Evolutionary conservation across 1,140 invertebrate species (phyloP), one percentile per base, ranked within the genome.

Genomic region (Drosophila chauvacae): DNA sequence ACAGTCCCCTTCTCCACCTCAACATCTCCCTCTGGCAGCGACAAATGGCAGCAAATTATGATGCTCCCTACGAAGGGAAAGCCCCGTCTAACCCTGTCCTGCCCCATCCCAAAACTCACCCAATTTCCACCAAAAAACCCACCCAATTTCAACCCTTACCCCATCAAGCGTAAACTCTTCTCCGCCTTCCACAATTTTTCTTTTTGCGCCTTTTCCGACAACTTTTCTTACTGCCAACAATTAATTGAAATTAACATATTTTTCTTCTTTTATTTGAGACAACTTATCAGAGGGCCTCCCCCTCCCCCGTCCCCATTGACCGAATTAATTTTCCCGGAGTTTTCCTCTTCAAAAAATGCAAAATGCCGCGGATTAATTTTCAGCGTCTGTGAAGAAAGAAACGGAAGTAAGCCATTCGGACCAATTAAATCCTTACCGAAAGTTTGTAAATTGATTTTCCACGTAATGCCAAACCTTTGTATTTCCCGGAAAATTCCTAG

Each of bases 211-310:
- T 61, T 79, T 62, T 64, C 51, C 23, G 37, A 35, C 10, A 71
- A 72, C 68, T 81, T 65, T 76, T 65, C 56, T 26, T 55, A 18
- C 55, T 70, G 76, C 83, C 76, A 80, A 83, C 84, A 87, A 87
- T 87, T 87, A 87, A 87, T 87, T 88, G 84, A 88, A 87, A 87
- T 83, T 87, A 87, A 88, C 83, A 87, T 87, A 83, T 87, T 87
- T 87, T 74, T 74, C 78, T 60, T 78, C 68, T 81, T 84, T 84
- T 84, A 84, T 84, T 84, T 62, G 75, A 85, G 77, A 66, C 81
- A 80, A 84, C 62, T 73, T 77, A 66, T 68, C 79, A 77, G 62
- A 77, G 62, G 58, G 57, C 39, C 9, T 7, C 2, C 16, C 16
- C 33, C 11, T 13, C 30, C 7, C 26, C 13, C 28, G 7, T 14